Conservation (phyloP, 2,113 vertebrate genomes). For the Tachycineta bicolor region DNA sequence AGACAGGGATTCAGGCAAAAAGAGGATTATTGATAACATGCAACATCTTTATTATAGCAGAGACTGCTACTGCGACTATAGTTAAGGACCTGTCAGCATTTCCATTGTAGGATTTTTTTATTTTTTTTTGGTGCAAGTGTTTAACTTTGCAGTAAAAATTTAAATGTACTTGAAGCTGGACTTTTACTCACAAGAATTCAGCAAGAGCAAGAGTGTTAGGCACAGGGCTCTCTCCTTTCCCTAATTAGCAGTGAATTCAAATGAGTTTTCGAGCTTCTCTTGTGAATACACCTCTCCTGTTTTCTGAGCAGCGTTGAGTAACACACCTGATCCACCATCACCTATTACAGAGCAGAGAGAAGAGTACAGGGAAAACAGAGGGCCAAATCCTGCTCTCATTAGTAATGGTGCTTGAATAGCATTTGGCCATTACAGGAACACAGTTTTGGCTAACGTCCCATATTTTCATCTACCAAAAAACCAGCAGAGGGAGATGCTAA, state of each 20-base stretch:
- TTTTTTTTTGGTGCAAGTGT: conserved; percentile 3
- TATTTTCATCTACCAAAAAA: neutral
- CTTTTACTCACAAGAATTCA: conserved; percentile 35
- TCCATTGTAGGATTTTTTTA: conserved; percentile 39
- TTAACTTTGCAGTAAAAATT: conserved; percentile 59
- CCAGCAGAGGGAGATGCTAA: neutral
- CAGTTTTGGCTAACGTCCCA: neutral
- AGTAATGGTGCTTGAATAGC: neutral
- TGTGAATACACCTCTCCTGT: neutral
- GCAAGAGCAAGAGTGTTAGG: neutral
- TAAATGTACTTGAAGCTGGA: conserved; percentile 22
- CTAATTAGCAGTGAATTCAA: neutral
- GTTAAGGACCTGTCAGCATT: conserved; percentile 63
- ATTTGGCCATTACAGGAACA: neutral
- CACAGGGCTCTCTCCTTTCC: neutral
- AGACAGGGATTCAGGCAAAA: conserved; percentile 65
- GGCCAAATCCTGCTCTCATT: neutral
- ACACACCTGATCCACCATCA: neutral
- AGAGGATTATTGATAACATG: conserved; percentile 71
- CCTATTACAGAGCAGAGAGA: neutral
- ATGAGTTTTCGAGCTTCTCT: neutral
- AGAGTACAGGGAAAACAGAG: neutral
- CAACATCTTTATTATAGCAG: conserved; percentile 56
- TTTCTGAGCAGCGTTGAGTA: neutral
- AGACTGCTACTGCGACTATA: conserved; percentile 27